These are phyloP conservation scores for Agriopis aurantiaria DNA, from an alignment of 2,888 invertebrate genomes.

Conservation along the genomic window DNA sequence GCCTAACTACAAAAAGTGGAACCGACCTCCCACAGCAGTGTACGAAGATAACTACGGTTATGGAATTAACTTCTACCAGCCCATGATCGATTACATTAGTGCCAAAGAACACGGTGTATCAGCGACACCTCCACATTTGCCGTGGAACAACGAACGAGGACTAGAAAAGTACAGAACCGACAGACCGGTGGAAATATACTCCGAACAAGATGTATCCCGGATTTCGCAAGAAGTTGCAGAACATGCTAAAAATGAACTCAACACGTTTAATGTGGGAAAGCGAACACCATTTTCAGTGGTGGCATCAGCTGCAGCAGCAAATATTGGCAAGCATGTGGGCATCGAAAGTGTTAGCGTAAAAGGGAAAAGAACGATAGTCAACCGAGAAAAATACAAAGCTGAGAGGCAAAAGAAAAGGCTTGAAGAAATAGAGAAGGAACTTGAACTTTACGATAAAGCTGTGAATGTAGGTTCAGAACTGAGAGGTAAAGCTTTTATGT, in stretches of 20 bases:
- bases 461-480: slow-evolving; percentile 82
- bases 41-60: slow-evolving; percentile 94
- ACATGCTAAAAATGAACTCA: slow-evolving; percentile 89
- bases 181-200: slow-evolving; percentile 88
- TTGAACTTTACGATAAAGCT: slow-evolving; percentile 74
- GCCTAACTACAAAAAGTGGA: slow-evolving; percentile 80
- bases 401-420: slow-evolving; percentile 80
- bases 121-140: slow-evolving; percentile 88
- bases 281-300: slow-evolving; percentile 88
- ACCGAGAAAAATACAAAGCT: slow-evolving; percentile 68
- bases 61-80: slow-evolving; percentile 94
- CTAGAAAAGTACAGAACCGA: slow-evolving; percentile 89
- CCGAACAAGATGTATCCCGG: slow-evolving; percentile 88
- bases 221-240: slow-evolving; percentile 89
- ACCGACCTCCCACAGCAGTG: slow-evolving; percentile 87
- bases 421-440: slow-evolving; percentile 74
- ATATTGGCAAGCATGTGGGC: slow-evolving; percentile 88
- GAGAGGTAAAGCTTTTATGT: slow-evolving; percentile 84
- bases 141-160: slow-evolving; percentile 90
- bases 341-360: slow-evolving; percentile 80
- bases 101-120: slow-evolving; percentile 86
- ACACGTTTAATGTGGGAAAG: slow-evolving; percentile 86
- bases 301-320: slow-evolving; percentile 88
- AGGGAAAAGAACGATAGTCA: slow-evolving; percentile 80
- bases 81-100: slow-evolving; percentile 94